Conservation (phyloP, 1,140 invertebrate species). For the Bursaphelenchus mucronatus region DNA sequence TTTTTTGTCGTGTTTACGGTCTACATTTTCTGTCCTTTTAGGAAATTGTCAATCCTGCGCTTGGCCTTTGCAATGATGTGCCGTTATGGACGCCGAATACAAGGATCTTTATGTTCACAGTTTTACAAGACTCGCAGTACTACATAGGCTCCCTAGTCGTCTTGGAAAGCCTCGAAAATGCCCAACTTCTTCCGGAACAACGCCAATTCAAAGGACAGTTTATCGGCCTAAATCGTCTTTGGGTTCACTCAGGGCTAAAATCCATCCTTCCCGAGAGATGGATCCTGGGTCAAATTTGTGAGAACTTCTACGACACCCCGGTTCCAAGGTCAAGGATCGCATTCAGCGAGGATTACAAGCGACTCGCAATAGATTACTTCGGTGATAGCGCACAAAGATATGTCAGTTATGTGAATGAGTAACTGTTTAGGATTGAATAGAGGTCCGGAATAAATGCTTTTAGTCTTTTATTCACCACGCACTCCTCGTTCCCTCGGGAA, state of each 20-base stretch:
- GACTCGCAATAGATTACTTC: constrained; percentile 27
- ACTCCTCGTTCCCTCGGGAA: constrained; percentile 20
- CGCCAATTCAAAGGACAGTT: constrained; percentile 36
- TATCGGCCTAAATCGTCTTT: constrained; percentile 46
- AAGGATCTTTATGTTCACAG: constrained; percentile 31
- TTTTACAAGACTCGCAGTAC: constrained; percentile 3
- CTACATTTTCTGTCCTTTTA: constrained; percentile 18
- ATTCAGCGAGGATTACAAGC: neutral
- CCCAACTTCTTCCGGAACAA: constrained; percentile 31
- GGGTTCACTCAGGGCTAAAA: constrained; percentile 29
- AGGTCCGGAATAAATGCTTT: constrained; percentile 1
- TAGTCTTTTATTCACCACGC: constrained; percentile 26
- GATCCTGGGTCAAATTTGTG: constrained; percentile 36
- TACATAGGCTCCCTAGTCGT: constrained; percentile 30
- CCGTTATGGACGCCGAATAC: constrained; percentile 25
- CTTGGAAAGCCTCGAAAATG: constrained; percentile 25
- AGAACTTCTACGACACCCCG: constrained; percentile 30
- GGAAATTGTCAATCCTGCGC: constrained; percentile 33
- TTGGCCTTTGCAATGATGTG: constrained; percentile 44
- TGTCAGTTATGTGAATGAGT: constrained; percentile 14
- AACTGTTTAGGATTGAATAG: neutral
- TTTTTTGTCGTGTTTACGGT: constrained; percentile 15
- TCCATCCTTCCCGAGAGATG: neutral
- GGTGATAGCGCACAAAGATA: constrained; percentile 36
- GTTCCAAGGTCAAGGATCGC: constrained; percentile 26